A percentile compares a stretch with the other conserved stretches of the same genome.
phyloP scores from a whole-genome alignment of 2,888 invertebrate genomes.

The Eristalis arbustorum region DNA sequence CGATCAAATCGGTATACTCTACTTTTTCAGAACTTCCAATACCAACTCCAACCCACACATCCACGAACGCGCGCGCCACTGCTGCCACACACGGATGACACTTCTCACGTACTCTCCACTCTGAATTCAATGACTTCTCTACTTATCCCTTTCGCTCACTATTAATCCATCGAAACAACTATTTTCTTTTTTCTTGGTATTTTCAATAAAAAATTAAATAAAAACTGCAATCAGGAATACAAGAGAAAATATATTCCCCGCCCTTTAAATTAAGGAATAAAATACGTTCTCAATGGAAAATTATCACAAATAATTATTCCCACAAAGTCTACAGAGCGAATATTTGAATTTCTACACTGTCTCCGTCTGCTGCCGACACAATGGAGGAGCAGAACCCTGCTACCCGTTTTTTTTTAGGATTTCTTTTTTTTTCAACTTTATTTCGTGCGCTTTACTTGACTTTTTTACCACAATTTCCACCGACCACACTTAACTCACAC shows the following conservation, averaged over 20 bases:
- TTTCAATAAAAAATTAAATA: slow-evolving; percentile 40
- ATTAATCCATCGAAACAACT: slow-evolving; percentile 39
- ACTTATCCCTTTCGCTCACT: slow-evolving; percentile 21
- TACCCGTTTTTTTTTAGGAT: slow-evolving; percentile 35
- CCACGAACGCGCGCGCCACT: slow-evolving; percentile 23
- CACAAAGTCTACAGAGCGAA: slow-evolving; percentile 14
- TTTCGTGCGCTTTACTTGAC: background rate
- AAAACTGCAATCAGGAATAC: slow-evolving; percentile 31
- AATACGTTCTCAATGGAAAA: slow-evolving; percentile 12
- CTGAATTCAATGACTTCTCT: slow-evolving; percentile 38
- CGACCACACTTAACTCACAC: slow-evolving; percentile 35
- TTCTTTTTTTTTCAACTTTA: background rate
- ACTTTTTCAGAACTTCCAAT: slow-evolving; percentile 25
- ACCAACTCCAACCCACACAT: background rate
- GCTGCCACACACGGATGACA: slow-evolving; percentile 47
- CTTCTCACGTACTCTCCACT: slow-evolving; percentile 53
- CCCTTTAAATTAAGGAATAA: slow-evolving; percentile 23
- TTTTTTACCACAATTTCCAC: slow-evolving; percentile 36
- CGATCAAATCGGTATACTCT: slow-evolving; percentile 18
- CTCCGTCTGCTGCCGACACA: slow-evolving; percentile 14
- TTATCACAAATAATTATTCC: slow-evolving; percentile 15
- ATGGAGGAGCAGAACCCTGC: slow-evolving; percentile 20
- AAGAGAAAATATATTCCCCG: slow-evolving; percentile 14
- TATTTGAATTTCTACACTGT: slow-evolving; percentile 26
- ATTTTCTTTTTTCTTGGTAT: slow-evolving; percentile 62